phyloP scores from a whole-genome alignment of 1,140 invertebrate genomes.

The Prorops nasuta region DNA sequence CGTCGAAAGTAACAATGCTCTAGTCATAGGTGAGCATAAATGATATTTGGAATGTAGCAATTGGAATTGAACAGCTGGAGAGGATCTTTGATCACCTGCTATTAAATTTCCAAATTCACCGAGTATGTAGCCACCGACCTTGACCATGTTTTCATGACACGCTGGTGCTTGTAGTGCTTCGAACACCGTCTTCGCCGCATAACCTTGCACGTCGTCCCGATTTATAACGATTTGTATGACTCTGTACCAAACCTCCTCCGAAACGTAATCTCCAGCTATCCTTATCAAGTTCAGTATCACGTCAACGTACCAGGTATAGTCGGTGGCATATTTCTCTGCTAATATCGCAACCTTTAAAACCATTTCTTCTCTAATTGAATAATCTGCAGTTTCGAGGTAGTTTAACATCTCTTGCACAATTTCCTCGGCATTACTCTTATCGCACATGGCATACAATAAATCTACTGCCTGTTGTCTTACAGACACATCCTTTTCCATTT shows the following conservation, averaged over 20 bases:
- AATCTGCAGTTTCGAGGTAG: conserved; percentile 98
- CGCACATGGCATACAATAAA: conserved; percentile 99
- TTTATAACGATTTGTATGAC: conserved; percentile 99
- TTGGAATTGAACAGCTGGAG: conserved; percentile 94
- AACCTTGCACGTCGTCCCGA: conserved; percentile 97
- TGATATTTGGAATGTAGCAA: conserved; percentile 98
- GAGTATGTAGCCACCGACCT: conserved; percentile 99
- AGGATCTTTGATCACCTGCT: conserved; percentile 96
- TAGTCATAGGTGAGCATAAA: conserved; percentile 93
- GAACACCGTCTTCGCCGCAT: conserved; percentile 99
- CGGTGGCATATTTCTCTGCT: conserved; percentile 99
- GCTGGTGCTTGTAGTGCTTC: conserved; percentile 97
- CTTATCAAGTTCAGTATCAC: conserved; percentile 99
- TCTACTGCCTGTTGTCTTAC: conserved; percentile 98
- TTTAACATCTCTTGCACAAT: conserved; percentile 99
- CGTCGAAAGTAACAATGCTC: conserved; percentile 93
- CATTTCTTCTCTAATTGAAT: conserved; percentile 99
- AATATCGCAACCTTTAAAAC: conserved; percentile 99
- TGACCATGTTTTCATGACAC: conserved; percentile 99
- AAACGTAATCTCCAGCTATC: conserved; percentile 99
- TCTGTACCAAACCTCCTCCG: conserved; percentile 97
- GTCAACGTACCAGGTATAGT: conserved; percentile 99
- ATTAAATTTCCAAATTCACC: conserved; percentile 99
- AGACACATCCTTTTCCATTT: conserved; percentile 99
- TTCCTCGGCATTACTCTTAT: conserved; percentile 98